Evolutionary conservation across 2,797 vertebrate species (phyloP), one percentile per base, ranked within the genome.

Genomic region (Gobio occitaniae): DNA sequence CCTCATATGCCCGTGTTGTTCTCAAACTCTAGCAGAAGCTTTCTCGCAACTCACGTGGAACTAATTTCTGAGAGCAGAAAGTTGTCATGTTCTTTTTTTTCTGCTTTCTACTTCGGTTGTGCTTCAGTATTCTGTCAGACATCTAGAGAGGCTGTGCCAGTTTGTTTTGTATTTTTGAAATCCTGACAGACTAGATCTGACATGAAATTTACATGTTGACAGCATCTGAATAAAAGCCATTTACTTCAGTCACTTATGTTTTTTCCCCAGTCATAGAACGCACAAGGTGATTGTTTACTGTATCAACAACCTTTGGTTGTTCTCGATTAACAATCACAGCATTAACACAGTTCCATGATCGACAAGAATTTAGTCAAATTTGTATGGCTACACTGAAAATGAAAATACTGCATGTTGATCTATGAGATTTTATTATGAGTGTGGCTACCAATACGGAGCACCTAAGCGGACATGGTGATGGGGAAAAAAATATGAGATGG

Each of bases 41-140:
- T 61, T 80, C 50, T 80, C 41, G 36, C n/a, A 56, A 74, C 44
- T 87, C 68, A 65, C 3, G 38, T 59, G 75, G 83, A 87, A 85
- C 69, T 71, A 85, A 78, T 87, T 85, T 85, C 65, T 79, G 68
- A 85, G 74, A 85, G 86, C 54, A 81, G 78, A 85, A 82, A 21
- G 79, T 32, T 32, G 32, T 84, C 79, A 48, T 76, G 83, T 84
- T 65, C 54, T 61, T 65, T 63, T 74, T 29, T 63, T 32, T n/a
- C 80, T 44, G 48, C 69, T 54, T 50, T 69, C 2, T n/a, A 72
- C 25, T 78, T 82, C 50, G 61, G 66, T 70, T 65, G 69, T 54
- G 69, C 84, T 65, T 79, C 56, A 65, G 32, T 44, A 74, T 85
- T 80, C 68, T 85, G 77, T 85, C 84, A 85, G 56, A 29, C 68